Conservation (phyloP, 2,888 invertebrate species). For the Epirrhoe tristata region DNA sequence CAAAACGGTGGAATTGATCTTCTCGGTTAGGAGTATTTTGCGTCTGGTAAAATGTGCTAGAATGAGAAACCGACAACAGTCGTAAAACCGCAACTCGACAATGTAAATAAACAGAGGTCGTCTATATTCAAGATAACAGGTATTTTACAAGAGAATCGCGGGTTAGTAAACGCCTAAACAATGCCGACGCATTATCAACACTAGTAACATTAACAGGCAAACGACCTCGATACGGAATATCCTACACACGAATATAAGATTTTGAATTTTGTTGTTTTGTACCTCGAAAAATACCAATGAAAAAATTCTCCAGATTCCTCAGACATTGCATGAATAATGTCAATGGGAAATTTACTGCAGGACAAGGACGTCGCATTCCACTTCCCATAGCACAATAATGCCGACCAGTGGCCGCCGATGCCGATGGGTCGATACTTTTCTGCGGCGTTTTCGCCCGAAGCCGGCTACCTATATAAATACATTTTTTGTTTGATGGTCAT, state of each 20-base stretch:
- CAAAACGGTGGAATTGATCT: background rate
- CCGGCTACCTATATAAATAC: conserved; percentile 33
- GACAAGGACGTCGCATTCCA: conserved; percentile 63
- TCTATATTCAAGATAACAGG: conserved; percentile 34
- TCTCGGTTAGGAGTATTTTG: conserved; percentile 1
- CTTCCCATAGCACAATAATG: conserved; percentile 66
- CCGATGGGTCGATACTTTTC: conserved; percentile 80
- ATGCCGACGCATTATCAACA: conserved; percentile 33
- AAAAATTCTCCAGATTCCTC: conserved; percentile 41
- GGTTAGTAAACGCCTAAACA: conserved; percentile 36
- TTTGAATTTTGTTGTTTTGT: conserved; percentile 1
- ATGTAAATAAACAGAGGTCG: conserved; percentile 39
- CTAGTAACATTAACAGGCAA: conserved; percentile 40
- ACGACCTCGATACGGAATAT: conserved; percentile 42
- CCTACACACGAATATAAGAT: background rate
- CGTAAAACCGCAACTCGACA: conserved; percentile 38
- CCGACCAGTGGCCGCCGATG: conserved; percentile 61
- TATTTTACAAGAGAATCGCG: conserved; percentile 27
- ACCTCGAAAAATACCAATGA: conserved; percentile 23
- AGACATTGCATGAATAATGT: conserved; percentile 47
- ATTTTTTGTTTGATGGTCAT: conserved; percentile 43
- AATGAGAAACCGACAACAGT: conserved; percentile 27
- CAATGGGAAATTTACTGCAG: conserved; percentile 57
- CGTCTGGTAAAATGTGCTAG: conserved; percentile 17
- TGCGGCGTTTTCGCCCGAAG: conserved; percentile 71